phyloP scores from a whole-genome alignment of 2,888 invertebrate genomes.

The Chymomyza fuscimana region DNA sequence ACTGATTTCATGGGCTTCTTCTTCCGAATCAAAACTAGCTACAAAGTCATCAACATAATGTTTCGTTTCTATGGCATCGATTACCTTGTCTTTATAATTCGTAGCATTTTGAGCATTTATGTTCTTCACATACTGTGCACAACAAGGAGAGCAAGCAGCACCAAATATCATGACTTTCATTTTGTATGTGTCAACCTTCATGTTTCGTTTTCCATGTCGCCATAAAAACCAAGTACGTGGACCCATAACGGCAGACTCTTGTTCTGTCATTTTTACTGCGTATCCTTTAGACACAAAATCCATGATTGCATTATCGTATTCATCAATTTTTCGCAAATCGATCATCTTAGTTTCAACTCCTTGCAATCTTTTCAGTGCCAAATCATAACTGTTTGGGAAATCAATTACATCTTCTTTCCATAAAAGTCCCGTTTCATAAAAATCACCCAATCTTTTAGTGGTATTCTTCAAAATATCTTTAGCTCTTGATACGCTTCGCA shows the following conservation, averaged over 20 bases:
- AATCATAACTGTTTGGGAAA: constrained; percentile 1
- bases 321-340: background rate
- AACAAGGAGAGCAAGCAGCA: constrained; percentile 26
- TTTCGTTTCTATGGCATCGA: constrained; percentile 10
- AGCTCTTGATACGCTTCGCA: too few relatives aligned
- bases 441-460: too few relatives aligned
- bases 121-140: constrained; percentile 22
- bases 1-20: background rate
- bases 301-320: constrained; percentile 10
- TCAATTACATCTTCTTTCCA: background rate
- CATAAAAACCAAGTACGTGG: too few relatives aligned
- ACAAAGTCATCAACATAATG: constrained; percentile 24
- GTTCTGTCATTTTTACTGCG: too few relatives aligned
- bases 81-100: constrained; percentile 3
- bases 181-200: background rate
- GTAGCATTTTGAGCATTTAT: constrained; percentile 11
- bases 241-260: too few relatives aligned
- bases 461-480: too few relatives aligned
- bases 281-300: too few relatives aligned
- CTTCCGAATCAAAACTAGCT: constrained; percentile 8
- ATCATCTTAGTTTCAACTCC: constrained; percentile 8
- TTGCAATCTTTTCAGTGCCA: constrained; percentile 12
- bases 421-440: background rate
- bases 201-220: too few relatives aligned
- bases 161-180: constrained; percentile 16